Evolutionary conservation across 2,113 vertebrate species (phyloP).

Genomic region (Eulacestoma nigropectus): DNA sequence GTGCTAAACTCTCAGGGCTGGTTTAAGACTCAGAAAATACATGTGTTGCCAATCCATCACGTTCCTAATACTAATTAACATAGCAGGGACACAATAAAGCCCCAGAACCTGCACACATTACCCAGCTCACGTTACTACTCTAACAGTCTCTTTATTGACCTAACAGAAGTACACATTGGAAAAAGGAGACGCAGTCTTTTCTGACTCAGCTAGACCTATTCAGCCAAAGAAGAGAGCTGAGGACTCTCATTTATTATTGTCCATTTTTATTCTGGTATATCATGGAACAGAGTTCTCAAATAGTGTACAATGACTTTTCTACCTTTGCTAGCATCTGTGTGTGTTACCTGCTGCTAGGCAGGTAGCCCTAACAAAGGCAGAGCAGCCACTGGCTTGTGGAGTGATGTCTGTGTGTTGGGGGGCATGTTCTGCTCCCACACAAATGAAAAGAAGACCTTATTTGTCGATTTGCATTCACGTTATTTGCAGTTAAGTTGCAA

Average conservation of each 20-base stretch:
- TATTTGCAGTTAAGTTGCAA: neutral
- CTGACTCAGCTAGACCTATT: neutral
- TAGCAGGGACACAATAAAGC: conserved; percentile 83
- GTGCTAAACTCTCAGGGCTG: conserved; percentile 80
- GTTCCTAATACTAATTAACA: conserved; percentile 87
- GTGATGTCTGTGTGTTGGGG: no score
- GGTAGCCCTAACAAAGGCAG: neutral
- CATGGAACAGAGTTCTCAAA: neutral
- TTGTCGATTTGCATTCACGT: neutral
- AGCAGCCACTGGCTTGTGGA: neutral
- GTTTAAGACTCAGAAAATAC: conserved; percentile 77
- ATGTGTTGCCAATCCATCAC: conserved; percentile 91
- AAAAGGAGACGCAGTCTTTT: neutral
- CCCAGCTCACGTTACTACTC: conserved; percentile 76
- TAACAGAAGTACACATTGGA: conserved; percentile 23
- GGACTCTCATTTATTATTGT: neutral
- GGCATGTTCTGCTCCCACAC: fast-evolving
- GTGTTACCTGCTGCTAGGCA: neutral
- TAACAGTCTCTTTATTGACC: conserved; percentile 63
- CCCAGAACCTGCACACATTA: conserved; percentile 73
- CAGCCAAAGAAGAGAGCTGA: neutral
- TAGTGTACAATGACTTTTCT: neutral
- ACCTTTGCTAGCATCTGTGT: neutral
- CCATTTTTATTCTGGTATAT: neutral
- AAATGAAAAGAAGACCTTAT: neutral